Base-by-base conservation (phyloP, 2,113 vertebrate species). In the Gobius niger region DNA sequence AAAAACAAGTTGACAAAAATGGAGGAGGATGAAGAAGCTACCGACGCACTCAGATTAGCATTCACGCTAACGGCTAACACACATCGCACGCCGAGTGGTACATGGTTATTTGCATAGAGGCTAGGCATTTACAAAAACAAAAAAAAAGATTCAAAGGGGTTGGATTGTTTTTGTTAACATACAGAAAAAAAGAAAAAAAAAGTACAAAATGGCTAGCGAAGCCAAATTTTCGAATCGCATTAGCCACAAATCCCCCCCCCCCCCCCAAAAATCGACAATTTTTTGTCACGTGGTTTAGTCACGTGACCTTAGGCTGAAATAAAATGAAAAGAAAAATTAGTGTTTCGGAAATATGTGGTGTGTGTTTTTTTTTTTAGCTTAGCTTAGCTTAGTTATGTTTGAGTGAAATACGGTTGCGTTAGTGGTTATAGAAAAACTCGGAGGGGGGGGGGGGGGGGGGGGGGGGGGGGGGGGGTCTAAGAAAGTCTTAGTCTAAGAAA, bases 21-120 rank as follows among this genome's bases (percentile, higher is more conserved):
- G 74, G 71, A 71, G 63, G 61, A 49, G 65, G 65, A 68, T 69
- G 42, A 70, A 42, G 24, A 60, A 49, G 47, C 65, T 49, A 67
- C 62, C 54, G 44, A 75, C 57, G 56, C 41, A 52, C 46, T 68
- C 42, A 73, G 41, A 75, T 77, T 76, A 72, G 76, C 70, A 65
- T 84, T 81, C 74, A 68, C 86, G 77, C 80, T 72, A 73, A 86
- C 79, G 83, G 83, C 86, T 85, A 76, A 84, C 72, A 77, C 80
- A 80, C 73, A 80, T 82, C 84, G 77, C 81, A 85, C 71, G 81
- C 75, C 65, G 68, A 88, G 83, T 79, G 88, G 86, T 89, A 91
- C 83, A 78, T 34, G 24, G 72, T 15, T 42, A 47, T 80, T 85
- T 86, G 87, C 84, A 90, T 88, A 86, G 81, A 70, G 81, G 66